phyloP scores from a whole-genome alignment of 2,797 vertebrate species.

The Clarias platycephalus region DNA sequence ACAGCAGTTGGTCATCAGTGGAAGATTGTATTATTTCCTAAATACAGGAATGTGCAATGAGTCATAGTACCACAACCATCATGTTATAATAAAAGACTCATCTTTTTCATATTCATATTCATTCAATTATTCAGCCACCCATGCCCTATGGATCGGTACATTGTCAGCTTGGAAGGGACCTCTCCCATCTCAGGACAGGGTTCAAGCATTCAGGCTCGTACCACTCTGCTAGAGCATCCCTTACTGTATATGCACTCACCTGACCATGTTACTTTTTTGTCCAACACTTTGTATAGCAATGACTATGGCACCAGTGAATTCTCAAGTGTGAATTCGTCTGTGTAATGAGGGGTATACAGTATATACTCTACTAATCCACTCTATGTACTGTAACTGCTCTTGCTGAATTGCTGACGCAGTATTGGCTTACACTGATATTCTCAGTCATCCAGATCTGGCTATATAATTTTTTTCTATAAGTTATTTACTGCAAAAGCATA shows the following conservation, averaged over 20 bases:
- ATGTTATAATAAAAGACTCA: neutral
- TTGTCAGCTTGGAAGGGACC: neutral
- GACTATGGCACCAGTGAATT: neutral
- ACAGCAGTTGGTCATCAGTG: neutral
- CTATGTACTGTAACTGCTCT: neutral
- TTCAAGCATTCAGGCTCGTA: too few species aligned
- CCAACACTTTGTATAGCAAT: neutral
- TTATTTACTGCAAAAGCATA: neutral
- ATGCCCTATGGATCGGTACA: neutral
- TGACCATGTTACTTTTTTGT: neutral
- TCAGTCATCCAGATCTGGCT: neutral
- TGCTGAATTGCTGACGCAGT: neutral
- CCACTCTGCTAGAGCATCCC: neutral
- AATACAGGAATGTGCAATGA: neutral
- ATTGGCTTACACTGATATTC: neutral
- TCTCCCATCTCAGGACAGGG: neutral
- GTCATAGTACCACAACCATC: neutral
- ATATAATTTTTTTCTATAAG: neutral
- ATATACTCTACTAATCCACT: neutral
- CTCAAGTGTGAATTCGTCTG: neutral
- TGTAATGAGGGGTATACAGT: neutral
- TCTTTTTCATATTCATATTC: neutral
- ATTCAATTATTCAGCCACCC: neutral
- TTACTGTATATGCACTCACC: neutral
- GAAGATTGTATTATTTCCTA: conserved; percentile 1